A percentile compares a stretch with the other conserved stretches of the same genome.
Evolutionary conservation across 2,113 vertebrate species (phyloP).

Genomic region (Grallaria varia): DNA sequence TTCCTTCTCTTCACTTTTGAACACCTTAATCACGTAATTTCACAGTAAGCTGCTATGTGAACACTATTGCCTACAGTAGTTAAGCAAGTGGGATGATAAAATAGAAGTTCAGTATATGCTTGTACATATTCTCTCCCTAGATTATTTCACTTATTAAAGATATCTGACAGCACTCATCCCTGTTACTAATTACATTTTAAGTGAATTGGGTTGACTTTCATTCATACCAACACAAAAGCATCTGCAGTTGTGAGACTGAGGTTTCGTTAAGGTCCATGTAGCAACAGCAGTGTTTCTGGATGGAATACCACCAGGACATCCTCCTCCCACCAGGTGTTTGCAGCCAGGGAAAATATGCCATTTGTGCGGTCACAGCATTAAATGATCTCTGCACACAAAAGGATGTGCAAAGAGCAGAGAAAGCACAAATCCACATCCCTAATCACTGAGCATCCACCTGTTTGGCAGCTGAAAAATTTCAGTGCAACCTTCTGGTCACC

Average conservation of each 20-base stretch:
- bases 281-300: background rate
- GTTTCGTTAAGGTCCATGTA: fast-evolving
- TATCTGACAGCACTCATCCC: background rate
- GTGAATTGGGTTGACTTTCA: background rate
- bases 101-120: conserved; percentile 43
- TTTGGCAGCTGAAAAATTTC: background rate
- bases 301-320: background rate
- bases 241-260: background rate
- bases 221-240: background rate
- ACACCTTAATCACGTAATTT: conserved; percentile 26
- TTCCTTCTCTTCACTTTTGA: background rate
- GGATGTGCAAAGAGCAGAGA: background rate
- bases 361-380: conserved; percentile 63
- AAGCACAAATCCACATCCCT: conserved; percentile 46
- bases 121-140: conserved; percentile 25
- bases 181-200: background rate
- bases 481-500: background rate
- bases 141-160: background rate
- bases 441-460: background rate
- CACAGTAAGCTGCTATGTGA: conserved; percentile 58
- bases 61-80: conserved; percentile 60
- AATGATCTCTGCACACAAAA: background rate
- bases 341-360: background rate
- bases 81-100: conserved; percentile 30
- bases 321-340: background rate